Evolutionary conservation across 1,140 invertebrate species (phyloP), one percentile per base, ranked within the genome.

Genomic region (Polypedilum vanderplanki): DNA sequence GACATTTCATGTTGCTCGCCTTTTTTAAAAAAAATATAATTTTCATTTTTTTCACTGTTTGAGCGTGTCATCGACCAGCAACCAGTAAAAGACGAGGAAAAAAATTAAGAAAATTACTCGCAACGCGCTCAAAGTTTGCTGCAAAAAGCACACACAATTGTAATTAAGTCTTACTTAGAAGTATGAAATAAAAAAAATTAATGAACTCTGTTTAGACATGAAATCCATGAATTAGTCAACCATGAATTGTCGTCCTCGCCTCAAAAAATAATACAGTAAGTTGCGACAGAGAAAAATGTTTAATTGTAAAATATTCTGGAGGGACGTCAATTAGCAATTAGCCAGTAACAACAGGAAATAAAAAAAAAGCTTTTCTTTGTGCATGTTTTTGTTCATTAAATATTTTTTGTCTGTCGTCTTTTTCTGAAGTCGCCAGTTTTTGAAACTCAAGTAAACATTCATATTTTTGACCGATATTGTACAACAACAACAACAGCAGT

Each of bases 141-240:
- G 15, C 41, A 46, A 46, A 46, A 57, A 57, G 4, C 12, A 57
- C 12, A 57, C 3, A 57, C 3, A 57, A 57, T 15, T 57, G 46
- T 57, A 57, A 57, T 57, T 57, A 57, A 57, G 46, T 57, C 46
- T 33, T 57, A 57, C 46, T 57, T 57, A 57, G 46, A 57, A 4
- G 8, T 15, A 33, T 33, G 24, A 33, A 33, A 33, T 33, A 33
- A 33, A 33, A 33, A n/a, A 33, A 33, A 33, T 57, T 12, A 57
- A 15, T 57, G 46, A 57, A 57, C 46, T n/a, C n/a, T 57, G 46
- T 57, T 57, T 57, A 57, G 46, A n/a, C 46, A 57, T 57, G 46
- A 57, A 57, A 57, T 57, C 46, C 46, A 57, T 57, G 46, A 57
- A 57, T 57, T 57, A 57, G 46, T 57, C 46, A 57, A 57, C 46